Percentiles rank a stretch among this genome's conserved stretches.
phyloP scores from a whole-genome alignment of 2,888 invertebrate genomes.

The Prenolepis imparis region DNA sequence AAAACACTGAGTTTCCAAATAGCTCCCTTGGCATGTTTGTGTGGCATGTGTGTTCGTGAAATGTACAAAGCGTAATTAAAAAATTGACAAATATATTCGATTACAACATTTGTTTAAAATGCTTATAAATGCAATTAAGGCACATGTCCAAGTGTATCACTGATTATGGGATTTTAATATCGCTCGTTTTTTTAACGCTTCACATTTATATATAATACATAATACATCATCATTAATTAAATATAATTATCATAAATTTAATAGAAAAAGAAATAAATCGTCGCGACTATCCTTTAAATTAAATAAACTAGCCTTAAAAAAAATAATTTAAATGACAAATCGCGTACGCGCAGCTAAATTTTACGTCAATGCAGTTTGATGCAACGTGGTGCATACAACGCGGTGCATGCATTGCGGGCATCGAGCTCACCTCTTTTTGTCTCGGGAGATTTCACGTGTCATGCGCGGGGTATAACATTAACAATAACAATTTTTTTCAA shows the following conservation, averaged over 20 bases:
- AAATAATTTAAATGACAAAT: not conserved
- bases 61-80: no score
- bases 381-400: slow-evolving; percentile 8
- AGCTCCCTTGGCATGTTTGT: not conserved
- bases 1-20: slow-evolving; percentile 19
- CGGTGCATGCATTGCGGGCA: slow-evolving; percentile 26
- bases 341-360: not conserved
- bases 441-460: slow-evolving; percentile 9
- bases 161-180: not conserved
- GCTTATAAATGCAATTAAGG: not conserved
- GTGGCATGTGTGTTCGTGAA: no score
- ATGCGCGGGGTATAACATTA: not conserved
- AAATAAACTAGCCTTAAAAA: not conserved
- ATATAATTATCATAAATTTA: not conserved
- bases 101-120: not conserved
- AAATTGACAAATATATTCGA: not conserved
- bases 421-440: slow-evolving; percentile 18
- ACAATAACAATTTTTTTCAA: not conserved
- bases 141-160: not conserved
- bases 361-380: not conserved
- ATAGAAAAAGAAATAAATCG: not conserved
- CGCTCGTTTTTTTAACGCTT: not conserved
- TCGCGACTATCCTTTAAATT: not conserved
- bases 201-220: not conserved
- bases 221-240: not conserved